Evolutionary conservation across 2,888 invertebrate genomes (phyloP).

Genomic region (Atethmia centrago): DNA sequence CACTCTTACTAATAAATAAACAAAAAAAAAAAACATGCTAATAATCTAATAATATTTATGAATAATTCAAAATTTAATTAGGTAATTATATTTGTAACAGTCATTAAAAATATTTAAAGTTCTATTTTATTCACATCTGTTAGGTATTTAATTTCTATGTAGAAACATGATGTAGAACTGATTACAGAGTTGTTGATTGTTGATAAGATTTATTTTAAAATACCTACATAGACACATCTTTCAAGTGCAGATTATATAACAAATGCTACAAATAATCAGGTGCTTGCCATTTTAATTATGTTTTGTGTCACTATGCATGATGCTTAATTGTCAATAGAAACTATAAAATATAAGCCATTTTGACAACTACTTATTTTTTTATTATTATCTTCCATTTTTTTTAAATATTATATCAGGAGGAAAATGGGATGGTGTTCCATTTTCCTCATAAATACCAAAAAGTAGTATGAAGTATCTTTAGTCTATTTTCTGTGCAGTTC

Average conservation of each 20-base stretch:
- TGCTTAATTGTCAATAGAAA: too few relatives aligned
- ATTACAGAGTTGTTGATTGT: conserved; percentile 13
- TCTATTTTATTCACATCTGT: neutral
- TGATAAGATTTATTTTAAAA: conserved; percentile 3
- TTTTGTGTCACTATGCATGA: neutral
- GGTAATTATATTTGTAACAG: neutral
- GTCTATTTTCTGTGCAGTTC: neutral
- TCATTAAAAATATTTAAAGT: neutral
- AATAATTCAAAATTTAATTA: neutral
- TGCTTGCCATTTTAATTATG: neutral
- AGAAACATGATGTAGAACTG: neutral
- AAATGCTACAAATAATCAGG: neutral
- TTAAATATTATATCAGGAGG: neutral
- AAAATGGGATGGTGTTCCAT: too few relatives aligned
- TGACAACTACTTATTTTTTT: too few relatives aligned
- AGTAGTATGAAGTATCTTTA: neutral
- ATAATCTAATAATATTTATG: neutral
- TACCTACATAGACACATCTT: conserved; percentile 19
- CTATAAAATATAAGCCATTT: neutral
- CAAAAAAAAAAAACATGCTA: neutral
- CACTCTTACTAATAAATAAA: neutral
- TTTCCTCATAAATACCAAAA: neutral
- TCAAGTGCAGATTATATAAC: conserved; percentile 1
- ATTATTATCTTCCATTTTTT: neutral
- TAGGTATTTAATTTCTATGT: neutral